phyloP scores from a whole-genome alignment of 2,113 vertebrate species.

The Caracal caracal region DNA sequence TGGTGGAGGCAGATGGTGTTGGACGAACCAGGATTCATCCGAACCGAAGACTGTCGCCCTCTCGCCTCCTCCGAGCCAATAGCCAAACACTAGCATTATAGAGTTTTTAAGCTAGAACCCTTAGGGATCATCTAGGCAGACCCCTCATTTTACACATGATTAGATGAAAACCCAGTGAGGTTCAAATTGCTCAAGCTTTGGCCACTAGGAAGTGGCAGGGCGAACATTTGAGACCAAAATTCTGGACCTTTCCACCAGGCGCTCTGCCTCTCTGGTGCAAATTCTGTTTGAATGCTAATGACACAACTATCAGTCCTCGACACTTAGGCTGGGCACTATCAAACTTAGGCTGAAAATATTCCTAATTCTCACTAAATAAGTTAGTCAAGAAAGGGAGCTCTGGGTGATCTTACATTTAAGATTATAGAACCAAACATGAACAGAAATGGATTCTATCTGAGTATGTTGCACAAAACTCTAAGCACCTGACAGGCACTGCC shows the following conservation, averaged over 20 bases:
- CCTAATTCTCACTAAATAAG: conserved; percentile 26
- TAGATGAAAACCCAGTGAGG: conserved; percentile 1
- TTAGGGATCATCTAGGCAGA: neutral
- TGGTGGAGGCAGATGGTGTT: too few species aligned
- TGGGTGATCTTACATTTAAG: conserved; percentile 33
- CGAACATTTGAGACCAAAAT: neutral
- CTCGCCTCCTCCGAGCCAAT: too few species aligned
- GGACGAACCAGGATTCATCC: too few species aligned
- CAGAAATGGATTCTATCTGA: neutral
- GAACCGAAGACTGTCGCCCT: too few species aligned
- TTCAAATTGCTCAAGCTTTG: conserved; percentile 23
- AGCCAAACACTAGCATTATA: neutral
- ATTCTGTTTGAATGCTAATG: neutral
- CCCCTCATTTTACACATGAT: neutral
- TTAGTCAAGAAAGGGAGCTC: conserved; percentile 13
- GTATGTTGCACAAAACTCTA: neutral
- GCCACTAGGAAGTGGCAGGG: neutral
- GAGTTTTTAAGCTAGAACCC: neutral
- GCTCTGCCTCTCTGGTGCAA: neutral
- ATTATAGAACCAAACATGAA: neutral
- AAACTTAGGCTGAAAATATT: conserved; percentile 9
- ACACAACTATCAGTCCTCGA: neutral
- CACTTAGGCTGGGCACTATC: neutral
- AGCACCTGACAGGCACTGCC: neutral
- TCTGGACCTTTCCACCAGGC: neutral